A percentile compares a stretch with the other conserved stretches of the same genome.
Conservation (phyloP, 1,140 invertebrate genomes). For the Cydia splendana region DNA sequence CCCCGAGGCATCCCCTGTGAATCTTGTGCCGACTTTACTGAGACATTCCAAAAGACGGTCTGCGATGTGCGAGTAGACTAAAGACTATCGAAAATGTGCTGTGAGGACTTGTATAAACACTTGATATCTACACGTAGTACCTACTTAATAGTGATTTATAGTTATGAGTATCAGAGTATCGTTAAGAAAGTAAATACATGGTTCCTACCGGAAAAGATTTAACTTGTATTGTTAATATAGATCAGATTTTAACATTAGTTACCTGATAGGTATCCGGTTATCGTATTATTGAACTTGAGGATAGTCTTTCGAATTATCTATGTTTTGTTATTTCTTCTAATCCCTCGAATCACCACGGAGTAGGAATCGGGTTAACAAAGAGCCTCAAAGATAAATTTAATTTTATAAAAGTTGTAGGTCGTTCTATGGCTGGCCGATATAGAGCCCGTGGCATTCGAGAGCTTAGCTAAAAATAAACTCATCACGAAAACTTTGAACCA, state of each 20-base stretch:
- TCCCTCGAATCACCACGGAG: too few relatives aligned
- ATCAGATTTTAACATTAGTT: constrained; percentile 57
- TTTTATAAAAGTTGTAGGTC: too few relatives aligned
- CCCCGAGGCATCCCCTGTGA: constrained; percentile 67
- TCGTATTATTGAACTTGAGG: constrained; percentile 28
- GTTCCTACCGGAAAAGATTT: constrained; percentile 71
- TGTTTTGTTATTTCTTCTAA: constrained; percentile 13
- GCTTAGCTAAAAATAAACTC: constrained; percentile 2
- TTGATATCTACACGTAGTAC: constrained; percentile 39
- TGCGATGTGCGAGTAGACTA: constrained; percentile 12
- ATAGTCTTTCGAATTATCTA: constrained; percentile 8
- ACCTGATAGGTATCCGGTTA: constrained; percentile 49
- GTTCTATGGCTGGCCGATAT: too few relatives aligned
- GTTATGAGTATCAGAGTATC: constrained; percentile 43
- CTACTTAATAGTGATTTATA: constrained; percentile 48
- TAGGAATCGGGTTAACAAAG: too few relatives aligned
- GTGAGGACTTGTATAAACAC: constrained; percentile 39
- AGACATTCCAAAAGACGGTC: constrained; percentile 36
- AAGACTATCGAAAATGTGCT: constrained; percentile 43
- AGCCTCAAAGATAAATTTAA: too few relatives aligned
- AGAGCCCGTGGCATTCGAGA: too few relatives aligned
- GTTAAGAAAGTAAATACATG: constrained; percentile 60
- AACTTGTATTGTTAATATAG: constrained; percentile 57
- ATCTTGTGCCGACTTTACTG: constrained; percentile 17
- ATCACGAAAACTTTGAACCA: constrained; percentile 23